Conservation (phyloP, 2,113 vertebrate species). For the Salvelinus alpinus region DNA sequence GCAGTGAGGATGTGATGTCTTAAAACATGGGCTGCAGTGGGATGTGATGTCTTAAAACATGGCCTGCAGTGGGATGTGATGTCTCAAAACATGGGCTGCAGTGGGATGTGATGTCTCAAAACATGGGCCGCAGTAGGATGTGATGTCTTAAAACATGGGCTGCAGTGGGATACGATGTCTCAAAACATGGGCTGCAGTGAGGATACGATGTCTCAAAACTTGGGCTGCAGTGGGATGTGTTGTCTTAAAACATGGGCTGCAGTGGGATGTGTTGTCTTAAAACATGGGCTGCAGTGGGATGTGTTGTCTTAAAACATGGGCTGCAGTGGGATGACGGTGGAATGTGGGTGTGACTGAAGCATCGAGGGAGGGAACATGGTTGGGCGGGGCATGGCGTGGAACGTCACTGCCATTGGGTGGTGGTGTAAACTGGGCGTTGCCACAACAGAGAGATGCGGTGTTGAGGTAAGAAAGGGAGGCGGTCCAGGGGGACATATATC, state of each 20-base stretch:
- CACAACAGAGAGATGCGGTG: conserved; percentile 75
- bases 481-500: conserved; percentile 69
- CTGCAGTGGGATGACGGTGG: conserved; percentile 79
- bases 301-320: neutral
- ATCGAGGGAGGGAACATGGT: conserved; percentile 72
- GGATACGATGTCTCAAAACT: neutral
- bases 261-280: conserved; percentile 47
- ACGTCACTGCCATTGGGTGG: conserved; percentile 71
- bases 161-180: conserved; percentile 61
- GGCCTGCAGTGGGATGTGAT: conserved; percentile 67
- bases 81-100: conserved; percentile 60
- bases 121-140: conserved; percentile 67
- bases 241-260: conserved; percentile 47
- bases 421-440: conserved; percentile 62
- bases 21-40: conserved; percentile 68
- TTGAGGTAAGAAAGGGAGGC: conserved; percentile 59
- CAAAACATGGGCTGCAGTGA: too few relatives aligned
- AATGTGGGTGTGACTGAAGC: conserved; percentile 75
- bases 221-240: conserved; percentile 60
- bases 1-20: conserved; percentile 70
- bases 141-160: neutral
- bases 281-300: conserved; percentile 67
- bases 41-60: neutral
- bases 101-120: conserved; percentile 29
- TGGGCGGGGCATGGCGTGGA: conserved; percentile 74